phyloP scores from a whole-genome alignment of 2,113 vertebrate genomes.

The Mesitornis unicolor region DNA sequence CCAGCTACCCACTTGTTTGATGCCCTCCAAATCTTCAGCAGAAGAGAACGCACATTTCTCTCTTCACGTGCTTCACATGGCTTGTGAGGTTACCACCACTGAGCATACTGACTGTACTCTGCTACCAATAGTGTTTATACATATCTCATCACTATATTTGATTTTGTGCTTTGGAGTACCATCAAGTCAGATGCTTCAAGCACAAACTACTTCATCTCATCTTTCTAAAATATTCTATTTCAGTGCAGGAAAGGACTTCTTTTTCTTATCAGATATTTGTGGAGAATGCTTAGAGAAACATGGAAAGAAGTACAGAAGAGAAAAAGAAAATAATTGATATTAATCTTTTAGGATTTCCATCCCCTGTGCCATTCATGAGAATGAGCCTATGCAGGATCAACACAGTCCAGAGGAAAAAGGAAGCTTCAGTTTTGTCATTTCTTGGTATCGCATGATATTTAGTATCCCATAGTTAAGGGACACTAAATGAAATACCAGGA shows the following conservation, averaged over 20 bases:
- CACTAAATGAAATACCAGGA: not conserved
- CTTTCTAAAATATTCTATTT: not conserved
- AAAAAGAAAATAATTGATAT: not conserved
- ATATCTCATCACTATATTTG: not conserved
- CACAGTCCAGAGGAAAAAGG: not conserved
- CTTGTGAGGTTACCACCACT: not conserved
- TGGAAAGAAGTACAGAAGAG: not conserved
- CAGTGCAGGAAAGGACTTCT: not conserved
- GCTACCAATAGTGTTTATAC: not conserved
- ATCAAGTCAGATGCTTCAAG: not conserved
- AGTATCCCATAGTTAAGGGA: not conserved
- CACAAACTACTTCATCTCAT: not conserved
- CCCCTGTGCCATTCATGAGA: not conserved
- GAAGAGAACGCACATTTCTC: not conserved
- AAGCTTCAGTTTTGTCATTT: not conserved
- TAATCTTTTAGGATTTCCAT: not conserved
- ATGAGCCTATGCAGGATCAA: not conserved
- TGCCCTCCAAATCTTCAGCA: not conserved
- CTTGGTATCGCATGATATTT: not conserved
- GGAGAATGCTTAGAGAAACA: not conserved
- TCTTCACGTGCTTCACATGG: not conserved
- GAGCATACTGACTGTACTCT: not conserved
- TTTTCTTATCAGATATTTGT: not conserved
- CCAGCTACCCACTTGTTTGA: not conserved
- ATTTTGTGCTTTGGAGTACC: not conserved